Evolutionary conservation across 2,113 vertebrate genomes (phyloP).

Genomic region (Neodon shergylaensis): DNA sequence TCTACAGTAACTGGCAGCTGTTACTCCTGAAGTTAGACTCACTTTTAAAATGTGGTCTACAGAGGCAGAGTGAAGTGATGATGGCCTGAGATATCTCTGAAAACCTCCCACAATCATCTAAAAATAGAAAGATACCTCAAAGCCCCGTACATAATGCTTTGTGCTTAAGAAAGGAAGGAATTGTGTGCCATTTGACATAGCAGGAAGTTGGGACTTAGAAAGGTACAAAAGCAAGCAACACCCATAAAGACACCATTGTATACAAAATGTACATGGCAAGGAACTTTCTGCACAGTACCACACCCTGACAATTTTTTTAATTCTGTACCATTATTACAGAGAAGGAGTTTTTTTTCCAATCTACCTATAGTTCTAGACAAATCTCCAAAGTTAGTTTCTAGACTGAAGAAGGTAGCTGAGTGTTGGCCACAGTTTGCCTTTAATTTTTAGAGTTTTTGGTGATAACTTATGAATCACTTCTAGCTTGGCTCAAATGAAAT

Average conservation of each 20-base stretch:
- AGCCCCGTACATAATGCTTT: background rate
- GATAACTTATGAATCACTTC: constrained; percentile 38
- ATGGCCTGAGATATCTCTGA: background rate
- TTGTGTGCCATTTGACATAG: background rate
- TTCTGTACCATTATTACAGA: background rate
- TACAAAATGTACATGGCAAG: background rate
- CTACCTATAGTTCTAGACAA: background rate
- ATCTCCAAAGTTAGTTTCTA: constrained; percentile 6
- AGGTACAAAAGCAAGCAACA: background rate
- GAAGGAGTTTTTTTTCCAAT: background rate
- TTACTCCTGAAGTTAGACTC: background rate
- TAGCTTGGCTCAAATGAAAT: background rate
- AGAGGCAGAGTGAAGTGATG: background rate
- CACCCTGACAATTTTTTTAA: background rate
- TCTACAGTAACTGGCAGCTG: background rate
- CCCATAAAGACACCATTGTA: background rate
- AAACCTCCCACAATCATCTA: background rate
- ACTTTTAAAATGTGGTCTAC: background rate
- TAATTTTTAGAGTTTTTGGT: constrained; percentile 46
- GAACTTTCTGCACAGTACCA: background rate
- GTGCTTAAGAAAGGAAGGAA: background rate
- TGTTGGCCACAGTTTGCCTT: background rate
- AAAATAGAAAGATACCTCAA: background rate
- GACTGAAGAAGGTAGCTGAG: background rate
- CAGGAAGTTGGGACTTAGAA: background rate